These are phyloP conservation scores for Cetonia aurata DNA, from an alignment of 2,888 invertebrate genomes.

Conservation along the genomic window DNA sequence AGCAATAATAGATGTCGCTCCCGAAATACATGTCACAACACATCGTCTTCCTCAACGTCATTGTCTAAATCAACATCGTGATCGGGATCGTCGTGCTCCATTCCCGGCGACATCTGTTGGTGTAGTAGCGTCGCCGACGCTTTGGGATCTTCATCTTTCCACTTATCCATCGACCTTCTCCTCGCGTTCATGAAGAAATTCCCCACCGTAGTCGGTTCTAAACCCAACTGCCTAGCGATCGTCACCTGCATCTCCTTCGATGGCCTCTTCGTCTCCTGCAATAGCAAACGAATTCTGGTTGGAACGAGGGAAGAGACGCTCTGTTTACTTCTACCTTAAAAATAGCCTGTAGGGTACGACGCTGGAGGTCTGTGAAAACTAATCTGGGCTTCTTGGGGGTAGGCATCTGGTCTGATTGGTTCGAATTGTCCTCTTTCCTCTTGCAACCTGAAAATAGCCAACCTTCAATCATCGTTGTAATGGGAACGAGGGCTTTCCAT, in stretches of 20 bases:
- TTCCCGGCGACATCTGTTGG: constrained; percentile 66
- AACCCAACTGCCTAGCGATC: constrained; percentile 95
- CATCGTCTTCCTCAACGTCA: constrained; percentile 70
- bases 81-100: constrained; percentile 66
- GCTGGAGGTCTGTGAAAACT: constrained; percentile 99
- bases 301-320: background rate
- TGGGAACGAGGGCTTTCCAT: too few species aligned
- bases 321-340: constrained; percentile 83
- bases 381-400: constrained; percentile 99
- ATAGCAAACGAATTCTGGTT: constrained; percentile 4
- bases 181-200: constrained; percentile 99
- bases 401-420: constrained; percentile 83
- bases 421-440: constrained; percentile 92
- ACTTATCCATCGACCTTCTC: constrained; percentile 96
- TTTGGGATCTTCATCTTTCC: constrained; percentile 93
- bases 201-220: constrained; percentile 98
- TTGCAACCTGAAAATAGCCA: constrained; percentile 81
- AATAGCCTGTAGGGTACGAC: constrained; percentile 99
- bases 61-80: constrained; percentile 69
- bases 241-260: constrained; percentile 99
- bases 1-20: constrained; percentile 67
- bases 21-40: constrained; percentile 70
- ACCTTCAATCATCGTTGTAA: too few species aligned
- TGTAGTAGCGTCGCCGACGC: constrained; percentile 64
- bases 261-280: constrained; percentile 97